Conservation (phyloP, 53 echinoderm and acorn worm genomes). For the Hippasteria phrygiana region DNA sequence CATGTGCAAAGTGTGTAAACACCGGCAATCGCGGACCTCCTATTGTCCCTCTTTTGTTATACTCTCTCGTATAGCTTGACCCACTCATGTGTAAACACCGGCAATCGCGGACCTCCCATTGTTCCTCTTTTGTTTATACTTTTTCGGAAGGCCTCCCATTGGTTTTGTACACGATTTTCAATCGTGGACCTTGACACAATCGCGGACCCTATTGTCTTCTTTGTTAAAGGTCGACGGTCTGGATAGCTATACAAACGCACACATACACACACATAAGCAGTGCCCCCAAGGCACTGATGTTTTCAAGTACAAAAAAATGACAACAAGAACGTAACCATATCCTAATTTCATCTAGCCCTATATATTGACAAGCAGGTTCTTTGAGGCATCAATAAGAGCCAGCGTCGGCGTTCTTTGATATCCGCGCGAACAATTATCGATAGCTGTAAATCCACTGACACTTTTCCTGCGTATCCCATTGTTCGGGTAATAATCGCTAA, state of each 20-base stretch:
- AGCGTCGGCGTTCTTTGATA: conserved; percentile 22
- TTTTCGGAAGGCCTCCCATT: too few relatives aligned
- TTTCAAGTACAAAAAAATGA: neutral
- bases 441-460: conserved; percentile 31
- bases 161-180: too few relatives aligned
- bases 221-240: too few relatives aligned
- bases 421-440: neutral
- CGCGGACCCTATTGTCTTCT: too few relatives aligned
- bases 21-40: too few relatives aligned
- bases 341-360: neutral
- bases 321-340: neutral
- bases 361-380: conserved; percentile 37
- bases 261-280: neutral
- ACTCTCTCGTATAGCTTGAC: too few relatives aligned
- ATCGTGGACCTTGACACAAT: too few relatives aligned
- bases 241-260: too few relatives aligned
- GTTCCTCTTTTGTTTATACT: too few relatives aligned
- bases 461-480: conserved; percentile 25
- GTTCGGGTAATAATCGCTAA: conserved; percentile 42
- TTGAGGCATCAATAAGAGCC: conserved; percentile 21
- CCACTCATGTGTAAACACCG: too few relatives aligned
- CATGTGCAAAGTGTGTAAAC: neutral
- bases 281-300: neutral
- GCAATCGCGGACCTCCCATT: too few relatives aligned
- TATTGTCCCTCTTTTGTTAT: too few relatives aligned